phyloP scores from a whole-genome alignment of 2,113 vertebrate species.

The Eubucco bourcierii region DNA sequence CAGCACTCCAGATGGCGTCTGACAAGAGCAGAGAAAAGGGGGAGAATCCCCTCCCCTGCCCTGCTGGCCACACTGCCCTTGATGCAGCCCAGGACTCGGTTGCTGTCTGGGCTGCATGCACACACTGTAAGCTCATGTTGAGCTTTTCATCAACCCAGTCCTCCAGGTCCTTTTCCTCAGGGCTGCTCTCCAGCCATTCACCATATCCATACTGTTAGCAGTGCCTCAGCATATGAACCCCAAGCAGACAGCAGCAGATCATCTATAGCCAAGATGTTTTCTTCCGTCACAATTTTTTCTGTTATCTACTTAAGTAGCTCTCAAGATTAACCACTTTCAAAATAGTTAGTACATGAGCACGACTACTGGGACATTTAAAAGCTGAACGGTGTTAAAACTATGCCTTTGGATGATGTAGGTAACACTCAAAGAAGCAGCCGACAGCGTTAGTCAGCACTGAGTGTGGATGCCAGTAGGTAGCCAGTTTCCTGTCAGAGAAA shows the following conservation, averaged over 20 bases:
- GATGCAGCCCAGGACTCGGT: no score
- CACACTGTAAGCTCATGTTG: no score
- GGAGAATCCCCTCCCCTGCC: no score
- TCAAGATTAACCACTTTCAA: background rate
- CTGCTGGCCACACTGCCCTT: no score
- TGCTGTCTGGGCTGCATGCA: no score
- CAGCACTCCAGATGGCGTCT: no score
- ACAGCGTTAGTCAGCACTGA: fast-evolving
- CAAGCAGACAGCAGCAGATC: background rate
- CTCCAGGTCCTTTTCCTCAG: no score
- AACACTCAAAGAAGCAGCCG: background rate
- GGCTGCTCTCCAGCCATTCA: no score
- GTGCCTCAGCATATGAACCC: background rate
- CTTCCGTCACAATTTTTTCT: background rate
- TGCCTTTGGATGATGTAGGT: fast-evolving
- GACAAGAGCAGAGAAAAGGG: no score
- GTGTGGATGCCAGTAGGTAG: fast-evolving
- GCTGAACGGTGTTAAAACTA: background rate
- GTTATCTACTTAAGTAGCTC: background rate
- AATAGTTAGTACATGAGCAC: fast-evolving
- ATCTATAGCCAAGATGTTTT: background rate
- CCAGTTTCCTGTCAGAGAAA: background rate
- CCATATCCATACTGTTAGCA: background rate
- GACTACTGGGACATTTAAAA: background rate
- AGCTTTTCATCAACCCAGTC: no score